Evolutionary conservation across 2,113 vertebrate genomes (phyloP), one percentile per base, ranked within the genome.

Genomic region (Plotosus lineatus): DNA sequence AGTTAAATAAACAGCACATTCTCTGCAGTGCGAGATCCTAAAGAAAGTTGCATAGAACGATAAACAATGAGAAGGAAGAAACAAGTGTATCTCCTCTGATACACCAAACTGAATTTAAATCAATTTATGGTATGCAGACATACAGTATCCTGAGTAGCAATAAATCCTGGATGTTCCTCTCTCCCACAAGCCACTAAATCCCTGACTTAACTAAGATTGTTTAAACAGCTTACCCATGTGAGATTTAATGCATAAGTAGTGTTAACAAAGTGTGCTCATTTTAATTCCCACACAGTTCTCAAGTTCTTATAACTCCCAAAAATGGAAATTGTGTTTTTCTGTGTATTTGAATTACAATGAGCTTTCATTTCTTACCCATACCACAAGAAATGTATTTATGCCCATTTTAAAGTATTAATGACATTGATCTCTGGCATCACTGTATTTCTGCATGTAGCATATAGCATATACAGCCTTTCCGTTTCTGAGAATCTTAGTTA

Each of bases 131-230:
- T 17, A 38, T 50, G 15, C 58, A 77, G 8, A 40, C 33, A 42
- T 46, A 53, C 61, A 68, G 10, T 40, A n/a, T 51, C 10, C 77
- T 78, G 48, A 50, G 26, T 23, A 21, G 61, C 28, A 26, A 68
- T 26, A 68, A 68, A 68, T 44, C n/a, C n/a, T 0, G 3, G 23
- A 68, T 53, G 15, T 26, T n/a, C 48, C 48, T 44, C 46, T 68
- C 50, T 79, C 63, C 50, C n/a, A 12, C 10, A 48, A 50, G 61
- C 36, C 31, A 12, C 3, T 53, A 53, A 68, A 69, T 68, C 61
- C 50, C 77, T 44, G 46, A 79, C 38, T 69, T 26, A 71, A 46
- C 63, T 69, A 17, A 55, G 51, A 55, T 69, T 68, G 48, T 69
- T 31, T 6, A 79, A 65, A 38, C n/a, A 17, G 33, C 44, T 40